Conservation (phyloP, 2,113 vertebrate genomes). For the Megaleporinus macrocephalus region DNA sequence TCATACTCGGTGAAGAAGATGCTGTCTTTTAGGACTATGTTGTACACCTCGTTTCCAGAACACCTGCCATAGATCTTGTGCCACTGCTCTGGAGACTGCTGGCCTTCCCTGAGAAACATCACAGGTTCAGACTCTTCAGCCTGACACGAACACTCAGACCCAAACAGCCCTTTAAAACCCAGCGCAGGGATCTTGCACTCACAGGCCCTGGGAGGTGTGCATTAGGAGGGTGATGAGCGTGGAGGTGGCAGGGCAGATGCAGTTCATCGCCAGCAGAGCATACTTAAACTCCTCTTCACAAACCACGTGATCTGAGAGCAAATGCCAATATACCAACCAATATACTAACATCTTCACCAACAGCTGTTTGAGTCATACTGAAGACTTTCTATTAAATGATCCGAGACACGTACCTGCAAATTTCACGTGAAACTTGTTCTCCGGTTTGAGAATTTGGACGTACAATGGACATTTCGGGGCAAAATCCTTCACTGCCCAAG, state of each 20-base stretch:
- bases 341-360: background rate
- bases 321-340: background rate
- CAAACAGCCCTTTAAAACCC: too few species aligned
- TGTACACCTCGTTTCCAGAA: conserved; percentile 83
- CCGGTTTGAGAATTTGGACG: conserved; percentile 86
- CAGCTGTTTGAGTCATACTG: background rate
- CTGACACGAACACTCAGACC: too few species aligned
- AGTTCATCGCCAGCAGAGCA: conserved; percentile 85
- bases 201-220: conserved; percentile 87
- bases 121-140: too few species aligned
- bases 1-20: conserved; percentile 84
- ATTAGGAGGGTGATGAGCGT: conserved; percentile 86
- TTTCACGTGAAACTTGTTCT: conserved; percentile 88
- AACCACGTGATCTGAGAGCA: conserved; percentile 82
- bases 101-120: conserved; percentile 61
- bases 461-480: conserved; percentile 86
- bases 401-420: conserved; percentile 77
- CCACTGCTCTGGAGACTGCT: conserved; percentile 79
- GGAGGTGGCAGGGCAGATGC: conserved; percentile 84
- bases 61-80: conserved; percentile 81
- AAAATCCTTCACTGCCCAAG: conserved; percentile 89
- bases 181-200: conserved; percentile 62
- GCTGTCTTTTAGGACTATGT: conserved; percentile 81
- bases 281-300: conserved; percentile 88
- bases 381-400: background rate